Evolutionary conservation across 1,140 invertebrate genomes (phyloP).

Genomic region (Bombus waltoni): DNA sequence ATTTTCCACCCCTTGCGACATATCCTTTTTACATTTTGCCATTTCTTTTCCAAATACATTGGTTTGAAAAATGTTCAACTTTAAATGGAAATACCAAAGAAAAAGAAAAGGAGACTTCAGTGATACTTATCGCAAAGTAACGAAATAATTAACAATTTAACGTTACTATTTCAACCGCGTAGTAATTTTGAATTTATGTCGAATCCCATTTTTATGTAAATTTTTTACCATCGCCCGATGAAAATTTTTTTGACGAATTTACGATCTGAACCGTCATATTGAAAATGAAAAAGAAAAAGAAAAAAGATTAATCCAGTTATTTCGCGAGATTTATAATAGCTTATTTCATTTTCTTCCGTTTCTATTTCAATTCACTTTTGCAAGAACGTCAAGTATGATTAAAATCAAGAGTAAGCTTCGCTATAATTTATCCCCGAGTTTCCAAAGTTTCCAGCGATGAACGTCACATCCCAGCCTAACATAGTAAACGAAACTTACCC

Average conservation of each 20-base stretch:
- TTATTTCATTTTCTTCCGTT: background rate
- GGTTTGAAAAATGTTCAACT: background rate
- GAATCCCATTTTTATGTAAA: background rate
- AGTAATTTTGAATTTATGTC: background rate
- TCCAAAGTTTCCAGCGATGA: background rate
- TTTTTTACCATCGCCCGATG: background rate
- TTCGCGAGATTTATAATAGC: background rate
- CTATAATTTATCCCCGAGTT: background rate
- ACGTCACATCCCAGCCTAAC: background rate
- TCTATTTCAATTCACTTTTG: background rate
- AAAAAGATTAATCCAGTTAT: background rate
- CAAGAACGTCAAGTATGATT: background rate
- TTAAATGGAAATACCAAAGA: background rate
- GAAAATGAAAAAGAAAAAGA: background rate
- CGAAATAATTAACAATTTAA: background rate
- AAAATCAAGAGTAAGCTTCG: slow-evolving; percentile 9
- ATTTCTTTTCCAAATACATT: background rate
- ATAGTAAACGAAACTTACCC: slow-evolving; percentile 7
- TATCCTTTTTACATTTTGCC: background rate
- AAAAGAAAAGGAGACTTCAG: background rate
- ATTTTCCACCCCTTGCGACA: background rate
- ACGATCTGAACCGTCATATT: background rate
- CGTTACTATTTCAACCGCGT: background rate
- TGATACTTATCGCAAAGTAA: background rate
- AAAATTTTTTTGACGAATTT: background rate